phyloP scores from a whole-genome alignment of 2,113 vertebrate species.

The Ondatra zibethicus region DNA sequence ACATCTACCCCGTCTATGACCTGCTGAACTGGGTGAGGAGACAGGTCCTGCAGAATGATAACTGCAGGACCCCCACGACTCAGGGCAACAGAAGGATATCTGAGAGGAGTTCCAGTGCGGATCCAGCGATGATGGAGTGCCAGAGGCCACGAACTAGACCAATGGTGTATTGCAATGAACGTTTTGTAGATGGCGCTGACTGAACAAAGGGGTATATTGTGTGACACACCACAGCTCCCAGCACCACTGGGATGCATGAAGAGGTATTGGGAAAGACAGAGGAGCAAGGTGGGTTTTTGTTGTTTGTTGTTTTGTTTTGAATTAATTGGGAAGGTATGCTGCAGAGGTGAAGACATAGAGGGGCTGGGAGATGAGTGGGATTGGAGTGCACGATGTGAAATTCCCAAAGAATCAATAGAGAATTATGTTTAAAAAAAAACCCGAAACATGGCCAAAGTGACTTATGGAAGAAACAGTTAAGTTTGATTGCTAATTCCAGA shows the following conservation, averaged over 20 bases:
- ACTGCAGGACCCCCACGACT: neutral
- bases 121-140: neutral
- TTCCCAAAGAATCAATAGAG: neutral
- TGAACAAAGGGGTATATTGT: neutral
- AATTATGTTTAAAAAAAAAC: neutral
- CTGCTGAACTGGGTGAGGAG: neutral
- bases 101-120: neutral
- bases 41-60: neutral
- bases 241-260: neutral
- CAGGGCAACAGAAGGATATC: neutral
- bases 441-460: neutral
- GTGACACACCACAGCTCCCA: neutral
- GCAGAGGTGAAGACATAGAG: neutral
- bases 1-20: neutral
- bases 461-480: neutral
- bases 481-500: neutral
- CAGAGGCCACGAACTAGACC: neutral
- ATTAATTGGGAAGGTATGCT: neutral
- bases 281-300: neutral
- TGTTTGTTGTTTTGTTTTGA: neutral
- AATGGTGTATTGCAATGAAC: neutral
- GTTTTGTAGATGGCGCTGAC: neutral
- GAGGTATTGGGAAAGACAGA: neutral
- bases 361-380: neutral
- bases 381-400: neutral